Evolutionary conservation across 2,113 vertebrate species (phyloP).

Genomic region (Callionymus lyra): DNA sequence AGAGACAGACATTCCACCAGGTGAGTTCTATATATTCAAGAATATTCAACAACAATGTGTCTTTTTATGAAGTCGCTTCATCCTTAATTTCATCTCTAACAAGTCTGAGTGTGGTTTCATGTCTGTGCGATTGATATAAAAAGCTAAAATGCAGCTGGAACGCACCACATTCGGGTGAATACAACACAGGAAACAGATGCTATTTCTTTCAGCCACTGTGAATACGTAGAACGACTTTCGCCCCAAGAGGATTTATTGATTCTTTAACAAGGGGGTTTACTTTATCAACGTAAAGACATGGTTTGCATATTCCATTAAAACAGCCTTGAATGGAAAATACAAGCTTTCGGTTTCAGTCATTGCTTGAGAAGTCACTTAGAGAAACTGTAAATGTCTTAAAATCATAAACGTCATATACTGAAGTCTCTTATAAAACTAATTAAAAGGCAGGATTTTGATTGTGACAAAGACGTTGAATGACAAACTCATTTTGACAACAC

Average conservation of each 20-base stretch:
- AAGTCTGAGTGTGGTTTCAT: too few species aligned
- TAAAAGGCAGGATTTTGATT: too few species aligned
- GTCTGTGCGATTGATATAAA: not conserved
- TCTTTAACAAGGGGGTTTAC: conserved; percentile 35
- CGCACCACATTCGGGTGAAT: conserved; percentile 44
- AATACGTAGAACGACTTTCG: conserved; percentile 59
- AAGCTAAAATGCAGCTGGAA: conserved; percentile 53
- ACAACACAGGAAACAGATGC: conserved; percentile 78
- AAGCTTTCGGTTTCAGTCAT: not conserved
- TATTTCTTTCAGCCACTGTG: conserved; percentile 56
- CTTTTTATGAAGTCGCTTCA: not conserved
- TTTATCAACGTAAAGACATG: conserved; percentile 50
- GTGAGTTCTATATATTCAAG: conserved; percentile 70
- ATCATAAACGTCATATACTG: too few species aligned
- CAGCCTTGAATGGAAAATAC: conserved; percentile 3
- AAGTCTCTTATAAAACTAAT: too few species aligned
- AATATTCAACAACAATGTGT: conserved; percentile 3
- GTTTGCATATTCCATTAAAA: conserved; percentile 53
- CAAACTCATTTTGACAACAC: too few species aligned
- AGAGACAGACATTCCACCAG: conserved; percentile 83
- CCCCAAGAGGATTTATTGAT: conserved; percentile 63
- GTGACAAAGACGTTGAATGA: too few species aligned
- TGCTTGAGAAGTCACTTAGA: too few species aligned
- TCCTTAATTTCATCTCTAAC: too few species aligned
- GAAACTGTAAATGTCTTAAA: too few species aligned